A percentile compares a stretch with the other conserved stretches of the same genome.
Evolutionary conservation across 2,797 vertebrate genomes (phyloP).

Genomic region (Syngnathus rostellatus): DNA sequence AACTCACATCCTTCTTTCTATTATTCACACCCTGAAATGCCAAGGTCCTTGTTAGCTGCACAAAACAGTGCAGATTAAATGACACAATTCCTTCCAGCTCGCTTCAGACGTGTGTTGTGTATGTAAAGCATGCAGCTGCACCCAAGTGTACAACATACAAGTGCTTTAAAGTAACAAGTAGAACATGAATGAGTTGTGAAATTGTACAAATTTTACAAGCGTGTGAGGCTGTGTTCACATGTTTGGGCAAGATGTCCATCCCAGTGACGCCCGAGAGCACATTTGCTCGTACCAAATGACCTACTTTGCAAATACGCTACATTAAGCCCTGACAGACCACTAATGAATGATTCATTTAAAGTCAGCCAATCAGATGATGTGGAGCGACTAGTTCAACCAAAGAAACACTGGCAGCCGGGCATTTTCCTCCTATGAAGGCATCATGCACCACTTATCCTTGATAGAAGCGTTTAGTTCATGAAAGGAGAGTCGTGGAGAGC

Average conservation of each 20-base stretch:
- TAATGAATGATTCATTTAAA: constrained; percentile 70
- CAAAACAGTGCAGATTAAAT: neutral
- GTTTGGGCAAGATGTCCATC: constrained; percentile 47
- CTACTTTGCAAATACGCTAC: constrained; percentile 60
- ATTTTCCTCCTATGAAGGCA: constrained; percentile 35
- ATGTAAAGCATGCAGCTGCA: neutral
- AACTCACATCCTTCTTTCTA: constrained; percentile 2
- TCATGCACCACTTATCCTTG: constrained; percentile 54
- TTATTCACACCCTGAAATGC: constrained; percentile 3
- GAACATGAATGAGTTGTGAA: constrained; percentile 15
- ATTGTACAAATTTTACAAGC: constrained; percentile 15
- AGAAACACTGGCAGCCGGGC: constrained; percentile 42
- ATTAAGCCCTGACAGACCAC: constrained; percentile 60
- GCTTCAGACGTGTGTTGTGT: neutral
- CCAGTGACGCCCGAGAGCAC: constrained; percentile 49
- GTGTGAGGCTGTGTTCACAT: constrained; percentile 28
- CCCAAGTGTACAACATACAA: neutral
- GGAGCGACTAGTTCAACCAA: constrained; percentile 52
- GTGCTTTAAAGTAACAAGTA: constrained; percentile 1
- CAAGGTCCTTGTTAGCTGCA: neutral
- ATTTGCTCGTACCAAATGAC: constrained; percentile 61
- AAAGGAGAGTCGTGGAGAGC: constrained; percentile 39
- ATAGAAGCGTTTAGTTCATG: constrained; percentile 51
- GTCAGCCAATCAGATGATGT: constrained; percentile 59
- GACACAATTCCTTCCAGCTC: neutral